Conservation (phyloP, 2,113 vertebrate species). For the Austrofundulus limnaeus region DNA sequence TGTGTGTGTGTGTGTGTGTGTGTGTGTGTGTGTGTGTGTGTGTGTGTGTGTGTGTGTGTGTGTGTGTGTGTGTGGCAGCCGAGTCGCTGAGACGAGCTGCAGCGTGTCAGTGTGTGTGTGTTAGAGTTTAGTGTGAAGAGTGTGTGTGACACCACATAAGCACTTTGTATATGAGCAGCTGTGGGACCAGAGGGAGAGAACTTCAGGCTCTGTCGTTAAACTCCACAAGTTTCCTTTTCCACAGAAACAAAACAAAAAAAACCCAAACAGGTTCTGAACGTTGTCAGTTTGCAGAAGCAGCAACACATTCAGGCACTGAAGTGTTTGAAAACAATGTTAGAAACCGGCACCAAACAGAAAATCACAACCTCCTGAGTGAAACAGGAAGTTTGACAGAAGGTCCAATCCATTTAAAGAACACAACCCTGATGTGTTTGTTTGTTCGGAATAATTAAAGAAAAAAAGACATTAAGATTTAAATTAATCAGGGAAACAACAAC, state of each 20-base stretch:
- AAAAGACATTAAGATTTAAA: background rate
- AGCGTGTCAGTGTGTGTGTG: background rate
- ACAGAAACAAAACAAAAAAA: background rate
- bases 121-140: too few relatives aligned
- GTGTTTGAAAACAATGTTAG: background rate
- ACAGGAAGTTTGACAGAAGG: background rate
- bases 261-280: too few relatives aligned
- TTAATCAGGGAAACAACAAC: background rate
- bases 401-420: background rate
- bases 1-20: too few relatives aligned
- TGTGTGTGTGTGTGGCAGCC: conserved; percentile 31
- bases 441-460: background rate
- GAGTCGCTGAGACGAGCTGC: conserved; percentile 20
- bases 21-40: too few relatives aligned
- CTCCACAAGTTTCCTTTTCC: conserved; percentile 1
- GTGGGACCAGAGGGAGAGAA: conserved; percentile 38
- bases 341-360: background rate
- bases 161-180: conserved; percentile 40
- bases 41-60: too few relatives aligned
- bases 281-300: conserved; percentile 3
- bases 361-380: background rate
- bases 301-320: background rate
- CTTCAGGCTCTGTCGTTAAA: conserved; percentile 22
- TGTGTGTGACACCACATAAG: too few relatives aligned
- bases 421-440: background rate